These are phyloP conservation scores for Drosophila planitibia DNA, from an alignment of 2,888 invertebrate genomes.

Conservation along the genomic window DNA sequence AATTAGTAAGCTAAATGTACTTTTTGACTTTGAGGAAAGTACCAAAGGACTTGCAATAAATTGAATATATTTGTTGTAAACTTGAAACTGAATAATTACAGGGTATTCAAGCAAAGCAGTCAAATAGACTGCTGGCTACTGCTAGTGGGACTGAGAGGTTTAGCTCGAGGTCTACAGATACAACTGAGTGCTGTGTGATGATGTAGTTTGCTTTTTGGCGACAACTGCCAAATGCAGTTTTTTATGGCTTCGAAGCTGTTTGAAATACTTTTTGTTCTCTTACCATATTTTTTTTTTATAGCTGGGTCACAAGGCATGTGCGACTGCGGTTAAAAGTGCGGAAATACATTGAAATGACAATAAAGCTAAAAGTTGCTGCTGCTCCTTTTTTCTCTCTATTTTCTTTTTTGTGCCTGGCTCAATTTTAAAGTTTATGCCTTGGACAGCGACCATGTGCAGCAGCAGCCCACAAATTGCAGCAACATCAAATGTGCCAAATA, in stretches of 20 bases:
- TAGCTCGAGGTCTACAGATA: constrained; percentile 27
- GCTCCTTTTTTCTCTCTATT: constrained; percentile 25
- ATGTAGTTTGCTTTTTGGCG: constrained; percentile 68
- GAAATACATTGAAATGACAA: constrained; percentile 82
- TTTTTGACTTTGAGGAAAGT: not conserved
- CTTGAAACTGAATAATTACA: not conserved
- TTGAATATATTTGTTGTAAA: not conserved
- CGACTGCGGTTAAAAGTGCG: constrained; percentile 81
- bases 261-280: constrained; percentile 69
- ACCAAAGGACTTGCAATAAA: not conserved
- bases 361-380: constrained; percentile 77
- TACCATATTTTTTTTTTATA: constrained; percentile 37
- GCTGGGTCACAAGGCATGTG: constrained; percentile 66
- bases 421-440: constrained; percentile 73
- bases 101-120: constrained; percentile 5
- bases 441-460: constrained; percentile 69
- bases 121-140: constrained; percentile 18
- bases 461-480: constrained; percentile 41
- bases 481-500: constrained; percentile 64
- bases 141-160: constrained; percentile 13
- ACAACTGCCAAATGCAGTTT: constrained; percentile 80
- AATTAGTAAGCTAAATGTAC: not conserved
- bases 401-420: constrained; percentile 46
- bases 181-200: constrained; percentile 42
- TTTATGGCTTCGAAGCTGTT: constrained; percentile 78